phyloP scores from a whole-genome alignment of 2,113 vertebrate genomes.

The Neodon shergylaensis region DNA sequence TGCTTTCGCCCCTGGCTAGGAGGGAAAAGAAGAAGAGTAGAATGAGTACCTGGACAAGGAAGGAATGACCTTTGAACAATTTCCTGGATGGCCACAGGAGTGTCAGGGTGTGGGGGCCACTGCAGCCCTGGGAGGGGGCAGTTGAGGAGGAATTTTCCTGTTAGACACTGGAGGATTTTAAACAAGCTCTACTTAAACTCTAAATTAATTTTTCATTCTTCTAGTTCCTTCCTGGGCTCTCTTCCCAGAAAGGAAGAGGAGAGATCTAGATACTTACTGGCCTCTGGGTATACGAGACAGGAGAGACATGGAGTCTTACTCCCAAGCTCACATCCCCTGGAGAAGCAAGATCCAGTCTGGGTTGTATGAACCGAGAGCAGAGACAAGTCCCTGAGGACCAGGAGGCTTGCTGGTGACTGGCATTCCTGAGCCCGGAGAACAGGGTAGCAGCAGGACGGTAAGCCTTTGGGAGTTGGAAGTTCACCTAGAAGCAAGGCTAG shows the following conservation, averaged over 20 bases:
- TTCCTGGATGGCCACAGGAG: no score
- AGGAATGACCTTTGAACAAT: accelerated
- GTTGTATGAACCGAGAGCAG: background rate
- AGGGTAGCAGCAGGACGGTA: background rate
- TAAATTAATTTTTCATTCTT: conserved; percentile 15
- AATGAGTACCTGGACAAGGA: background rate
- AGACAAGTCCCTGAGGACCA: background rate
- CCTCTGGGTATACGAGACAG: background rate
- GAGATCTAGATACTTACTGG: background rate
- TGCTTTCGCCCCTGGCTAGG: background rate
- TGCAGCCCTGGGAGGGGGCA: background rate
- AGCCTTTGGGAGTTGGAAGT: background rate
- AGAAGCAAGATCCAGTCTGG: background rate
- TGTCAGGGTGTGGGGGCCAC: no score
- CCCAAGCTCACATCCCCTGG: background rate
- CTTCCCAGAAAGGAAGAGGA: conserved; percentile 52
- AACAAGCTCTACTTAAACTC: conserved; percentile 6
- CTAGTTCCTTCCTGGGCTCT: background rate
- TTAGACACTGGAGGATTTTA: background rate
- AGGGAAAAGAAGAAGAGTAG: background rate
- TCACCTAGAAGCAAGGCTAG: background rate
- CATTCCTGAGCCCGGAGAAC: background rate
- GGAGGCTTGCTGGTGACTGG: background rate
- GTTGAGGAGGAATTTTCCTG: background rate
- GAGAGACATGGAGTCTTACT: background rate